Conservation (phyloP, 2,888 invertebrate species). For the Macaria notata region DNA sequence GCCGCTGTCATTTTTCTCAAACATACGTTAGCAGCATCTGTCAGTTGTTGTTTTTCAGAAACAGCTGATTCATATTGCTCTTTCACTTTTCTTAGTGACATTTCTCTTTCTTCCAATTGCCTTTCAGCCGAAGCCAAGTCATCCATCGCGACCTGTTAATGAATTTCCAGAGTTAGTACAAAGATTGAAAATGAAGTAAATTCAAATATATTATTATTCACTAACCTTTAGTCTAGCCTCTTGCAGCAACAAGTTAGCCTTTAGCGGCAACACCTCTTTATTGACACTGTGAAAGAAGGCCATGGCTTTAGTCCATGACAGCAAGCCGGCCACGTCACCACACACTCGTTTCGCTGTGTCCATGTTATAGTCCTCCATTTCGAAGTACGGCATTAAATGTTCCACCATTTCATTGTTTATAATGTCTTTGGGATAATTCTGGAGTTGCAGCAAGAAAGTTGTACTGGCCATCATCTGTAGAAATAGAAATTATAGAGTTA, state of each 20-base stretch:
- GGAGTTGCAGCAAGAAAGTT: constrained; percentile 94
- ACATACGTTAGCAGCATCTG: constrained; percentile 96
- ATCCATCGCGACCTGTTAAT: constrained; percentile 89
- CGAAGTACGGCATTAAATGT: constrained; percentile 93
- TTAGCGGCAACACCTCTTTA: constrained; percentile 96
- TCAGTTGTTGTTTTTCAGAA: constrained; percentile 94
- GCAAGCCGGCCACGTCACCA: constrained; percentile 96
- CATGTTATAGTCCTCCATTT: constrained; percentile 98
- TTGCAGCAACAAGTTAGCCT: constrained; percentile 95
- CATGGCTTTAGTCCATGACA: constrained; percentile 99
- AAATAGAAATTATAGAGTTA: constrained; percentile 14
- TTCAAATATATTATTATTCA: no score
- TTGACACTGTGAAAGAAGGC: constrained; percentile 97
- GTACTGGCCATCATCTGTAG: constrained; percentile 96
- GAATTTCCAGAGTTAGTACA: background rate
- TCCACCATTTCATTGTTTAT: constrained; percentile 99
- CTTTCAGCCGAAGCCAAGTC: constrained; percentile 94
- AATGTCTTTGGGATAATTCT: constrained; percentile 97
- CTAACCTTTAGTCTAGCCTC: constrained; percentile 90
- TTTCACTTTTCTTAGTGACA: constrained; percentile 93
- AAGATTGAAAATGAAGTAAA: no score
- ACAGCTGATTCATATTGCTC: constrained; percentile 97
- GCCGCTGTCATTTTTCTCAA: constrained; percentile 98
- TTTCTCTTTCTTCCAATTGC: constrained; percentile 94
- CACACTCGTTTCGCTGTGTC: constrained; percentile 97